These are phyloP conservation scores for Diadema setosum DNA, from an alignment of 35 echinoderm and acorn worm species.

Conservation along the genomic window DNA sequence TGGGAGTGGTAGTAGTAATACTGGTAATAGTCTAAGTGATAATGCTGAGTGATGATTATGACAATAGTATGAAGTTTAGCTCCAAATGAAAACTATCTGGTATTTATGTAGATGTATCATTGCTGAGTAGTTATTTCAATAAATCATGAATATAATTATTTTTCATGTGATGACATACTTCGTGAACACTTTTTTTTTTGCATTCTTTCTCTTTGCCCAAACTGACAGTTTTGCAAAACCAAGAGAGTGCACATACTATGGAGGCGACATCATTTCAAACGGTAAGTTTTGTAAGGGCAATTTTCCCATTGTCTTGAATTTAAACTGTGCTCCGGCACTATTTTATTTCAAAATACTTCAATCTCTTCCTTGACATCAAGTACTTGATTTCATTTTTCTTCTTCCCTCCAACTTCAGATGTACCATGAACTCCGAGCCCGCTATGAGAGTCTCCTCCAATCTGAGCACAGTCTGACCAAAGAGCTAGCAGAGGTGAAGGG, in stretches of 20 bases:
- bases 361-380: too few species aligned
- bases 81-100: too few species aligned
- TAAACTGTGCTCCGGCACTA: neutral
- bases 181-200: too few species aligned
- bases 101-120: too few species aligned
- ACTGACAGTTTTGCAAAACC: slow-evolving; percentile 78
- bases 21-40: too few species aligned
- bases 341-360: too few species aligned
- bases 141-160: neutral
- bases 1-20: too few species aligned
- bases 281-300: slow-evolving; percentile 8
- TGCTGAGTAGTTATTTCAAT: neutral
- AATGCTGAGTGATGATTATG: too few species aligned
- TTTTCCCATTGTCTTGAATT: neutral
- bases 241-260: slow-evolving; percentile 81
- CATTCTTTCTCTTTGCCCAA: too few species aligned
- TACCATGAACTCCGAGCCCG: slow-evolving; percentile 32
- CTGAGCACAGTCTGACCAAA: slow-evolving; percentile 11
- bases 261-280: slow-evolving; percentile 63
- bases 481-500: neutral
- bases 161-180: too few species aligned
- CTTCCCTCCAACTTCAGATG: neutral
- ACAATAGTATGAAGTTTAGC: too few species aligned
- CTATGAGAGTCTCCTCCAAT: neutral
- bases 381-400: neutral